Evolutionary conservation across 2,888 invertebrate species (phyloP), one percentile per base, ranked within the genome.

Genomic region (Apodemia mormo): DNA sequence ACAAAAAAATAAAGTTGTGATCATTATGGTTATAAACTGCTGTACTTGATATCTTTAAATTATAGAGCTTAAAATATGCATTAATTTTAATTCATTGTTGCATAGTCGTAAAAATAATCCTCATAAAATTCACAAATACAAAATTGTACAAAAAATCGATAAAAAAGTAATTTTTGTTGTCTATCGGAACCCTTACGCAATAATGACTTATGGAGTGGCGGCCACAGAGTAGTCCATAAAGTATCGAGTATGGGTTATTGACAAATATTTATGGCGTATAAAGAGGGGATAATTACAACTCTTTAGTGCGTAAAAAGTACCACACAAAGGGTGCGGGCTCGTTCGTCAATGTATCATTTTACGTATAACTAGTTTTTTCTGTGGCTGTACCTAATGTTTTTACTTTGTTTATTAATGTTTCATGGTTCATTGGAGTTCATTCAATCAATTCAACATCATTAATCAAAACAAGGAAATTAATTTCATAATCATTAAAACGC

Each of bases 271-370:
- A 92, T 91, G 88, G 87, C 86, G 87, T 89, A 92, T 91, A 90
- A 92, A 91, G 85, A 91, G 89, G 88, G 89, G 87, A 91, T 92
- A 93, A 93, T 93, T 92, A 92, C 90, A 92, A 92, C 91, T 93
- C 91, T 92, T 92, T 92, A 87, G 86, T 87, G 85, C 88, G 88
- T 92, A 92, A 92, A 92, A 91, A 89, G 79, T 78, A 77, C 82
- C 83, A 22, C 22, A 54, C 22, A 86, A 91, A 90, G 91, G 92
- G 90, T 90, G 91, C 85, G 86, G 54, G n/a, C 64, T 64, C 12
- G 30, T 61, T 61, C 12, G 45, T 45, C 43, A 45, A 14, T 45
- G 12, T 45, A 45, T 45, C 3, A 45, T 45, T 45, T 14, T 45
- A 45, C 3, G 14, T 45, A 45, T 45, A 14, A 45, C 12, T 12